Base-by-base conservation (phyloP, 2,113 vertebrate species). In the Dromiciops gliroides region DNA sequence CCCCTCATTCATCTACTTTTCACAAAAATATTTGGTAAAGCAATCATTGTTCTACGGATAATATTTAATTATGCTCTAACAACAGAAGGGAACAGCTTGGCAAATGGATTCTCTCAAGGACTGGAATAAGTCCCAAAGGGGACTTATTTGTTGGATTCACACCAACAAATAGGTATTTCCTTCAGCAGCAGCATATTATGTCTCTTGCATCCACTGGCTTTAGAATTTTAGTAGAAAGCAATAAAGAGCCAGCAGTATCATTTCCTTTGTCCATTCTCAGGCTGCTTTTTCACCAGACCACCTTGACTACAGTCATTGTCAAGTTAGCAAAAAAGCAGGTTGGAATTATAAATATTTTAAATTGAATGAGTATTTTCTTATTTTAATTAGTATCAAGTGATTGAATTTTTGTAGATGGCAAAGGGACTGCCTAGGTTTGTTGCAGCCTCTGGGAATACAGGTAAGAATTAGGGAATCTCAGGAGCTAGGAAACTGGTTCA, bases 371-470 rank as follows among this genome's bases (percentile, higher is more conserved):
- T 2, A 2, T 44, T 83, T 83, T 83, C 37, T 44, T 44, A 83
- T 4, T n/a, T 37, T 44, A 44, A 0, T 83, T 44, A 83, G 67
- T 0, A 19, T 37, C 37, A 67, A 67, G 37, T 83, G n/a, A 83
- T 22, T 44, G 37, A 44, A 3, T 19, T 83, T 83, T 83, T 83
- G 16, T 44, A 6, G 67, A 83, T 44, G 4, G 14, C 67, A 44
- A 44, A 75, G 67, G 10, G 1, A n/a, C n/a, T 4, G 16, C 2
- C 16, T n/a, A 22, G 1, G 6, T 44, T 16, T 23, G 6, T 44
- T n/a, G 1, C 23, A n/a, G 37, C 1, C 31, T n/a, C 14, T n/a
- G 0, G 14, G 4, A 4, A n/a, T n/a, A 19, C 37, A n/a, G 16
- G 60, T n/a, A 44, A 83, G 67, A 44, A 83, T 22, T 16, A 83